Evolutionary conservation across 2,113 vertebrate genomes (phyloP), one percentile per base, ranked within the genome.

Genomic region (Caloenas nicobarica): DNA sequence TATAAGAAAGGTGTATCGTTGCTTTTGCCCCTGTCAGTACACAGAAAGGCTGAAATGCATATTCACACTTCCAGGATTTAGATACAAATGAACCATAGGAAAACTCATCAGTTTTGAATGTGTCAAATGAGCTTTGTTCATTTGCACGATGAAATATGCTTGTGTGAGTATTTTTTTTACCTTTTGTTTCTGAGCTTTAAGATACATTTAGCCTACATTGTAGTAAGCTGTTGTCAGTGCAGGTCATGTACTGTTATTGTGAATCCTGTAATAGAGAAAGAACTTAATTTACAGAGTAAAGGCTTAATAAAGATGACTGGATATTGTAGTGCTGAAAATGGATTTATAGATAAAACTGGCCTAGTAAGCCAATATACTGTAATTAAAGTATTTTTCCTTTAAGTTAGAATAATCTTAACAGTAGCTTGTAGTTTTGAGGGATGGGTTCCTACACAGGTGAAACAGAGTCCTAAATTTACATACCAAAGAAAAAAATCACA

Each of bases 281-380:
- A 58, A 79, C 19, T 85, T 86, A 57, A 89, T 95, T 91, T 93
- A 70, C 34, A 73, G 62, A 91, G 72, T 65, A 80, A 91, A 93
- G 38, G 66, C 64, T 82, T 82, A 69, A 83, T 76, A 91, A 93
- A 95, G 57, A 82, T 77, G 40, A 82, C 61, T 86, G 50, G 38
- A 68, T 91, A 88, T 76, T 85, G 26, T 54, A 77, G 44, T 69
- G 71, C 40, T 86, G 54, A 86, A 94, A 95, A 85, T 34, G 85
- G 66, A 95, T 91, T 73, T 88, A 76, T 64, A 94, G 70, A 72
- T 77, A 91, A 91, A 95, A 76, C 34, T 72, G 44, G 26, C 65
- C 71, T 44, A 53, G 33, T 26, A 77, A 88, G 60, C 50, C 90
- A 82, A 91, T 73, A 73, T 21, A 40, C 53, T 71, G 56, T 82